A percentile compares a stretch with the other conserved stretches of the same genome.
phyloP scores from a whole-genome alignment of 2,113 vertebrate genomes.

The Siphamia tubifer region DNA sequence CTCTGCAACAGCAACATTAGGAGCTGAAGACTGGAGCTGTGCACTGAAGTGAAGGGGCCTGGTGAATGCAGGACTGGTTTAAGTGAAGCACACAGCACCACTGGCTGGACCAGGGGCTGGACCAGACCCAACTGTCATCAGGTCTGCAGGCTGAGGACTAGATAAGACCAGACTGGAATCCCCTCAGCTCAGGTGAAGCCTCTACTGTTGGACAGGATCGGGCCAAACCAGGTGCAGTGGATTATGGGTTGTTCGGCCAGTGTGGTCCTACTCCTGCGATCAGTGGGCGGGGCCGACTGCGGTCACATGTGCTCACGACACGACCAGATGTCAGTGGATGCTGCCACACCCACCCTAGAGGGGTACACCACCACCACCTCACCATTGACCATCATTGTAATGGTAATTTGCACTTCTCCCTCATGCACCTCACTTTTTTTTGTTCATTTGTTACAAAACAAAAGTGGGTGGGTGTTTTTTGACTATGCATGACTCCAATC shows the following conservation, averaged over 20 bases:
- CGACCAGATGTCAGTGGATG: slow-evolving; percentile 90
- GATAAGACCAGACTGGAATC: not conserved
- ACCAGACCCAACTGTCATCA: not conserved
- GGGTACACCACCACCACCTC: slow-evolving; percentile 84
- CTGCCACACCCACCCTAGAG: slow-evolving; percentile 86
- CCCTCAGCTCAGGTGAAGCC: slow-evolving; percentile 5
- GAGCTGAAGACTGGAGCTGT: slow-evolving; percentile 41
- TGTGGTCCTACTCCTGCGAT: slow-evolving; percentile 91
- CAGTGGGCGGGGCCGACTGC: slow-evolving; percentile 93
- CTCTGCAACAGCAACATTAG: slow-evolving; percentile 56
- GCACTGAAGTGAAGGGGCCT: slow-evolving; percentile 25
- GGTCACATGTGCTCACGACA: slow-evolving; percentile 89
- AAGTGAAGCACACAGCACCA: slow-evolving; percentile 18
- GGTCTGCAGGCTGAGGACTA: not conserved
- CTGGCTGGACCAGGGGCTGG: slow-evolving; percentile 62
- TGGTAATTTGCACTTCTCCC: slow-evolving; percentile 81
- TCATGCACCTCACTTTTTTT: not conserved
- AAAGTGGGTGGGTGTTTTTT: not conserved
- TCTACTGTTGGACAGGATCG: slow-evolving; percentile 14
- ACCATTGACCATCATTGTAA: slow-evolving; percentile 90
- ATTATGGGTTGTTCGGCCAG: slow-evolving; percentile 98
- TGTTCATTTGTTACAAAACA: slow-evolving; percentile 27
- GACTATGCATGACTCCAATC: not conserved
- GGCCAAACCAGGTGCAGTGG: slow-evolving; percentile 57
- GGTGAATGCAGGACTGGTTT: slow-evolving; percentile 4